Base-by-base conservation (phyloP, 2,797 vertebrate species). In the Crypturellus tataupa region DNA sequence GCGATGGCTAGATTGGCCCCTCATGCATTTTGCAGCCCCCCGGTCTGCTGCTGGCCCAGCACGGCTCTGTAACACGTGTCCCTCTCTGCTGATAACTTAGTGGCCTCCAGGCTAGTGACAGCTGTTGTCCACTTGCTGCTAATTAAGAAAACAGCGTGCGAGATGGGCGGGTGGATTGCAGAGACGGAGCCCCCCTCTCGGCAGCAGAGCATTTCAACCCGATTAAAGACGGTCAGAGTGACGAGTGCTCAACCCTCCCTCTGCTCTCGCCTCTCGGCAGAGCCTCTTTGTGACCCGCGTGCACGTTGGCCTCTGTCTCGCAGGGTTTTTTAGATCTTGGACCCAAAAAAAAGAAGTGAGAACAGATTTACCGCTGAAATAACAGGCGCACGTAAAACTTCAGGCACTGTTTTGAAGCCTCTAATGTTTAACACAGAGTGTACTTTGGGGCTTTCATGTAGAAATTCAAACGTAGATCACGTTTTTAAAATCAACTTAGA, bases 91-190 rank as follows among this genome's bases (percentile, higher is more conserved):
- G 69, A 73, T 91, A 78, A 89, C 92, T 90, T 80, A 69, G 40
- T 91, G 94, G 71, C 92, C 95, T 85, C 70, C 19, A 11, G 85
- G 87, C 95, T 90, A 47, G 37, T 60, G 88, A 49, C 94, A 93
- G 93, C 94, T 95, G 93, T 71, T 85, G 67, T 70, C 94, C 93
- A 64, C 96, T 96, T 73, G 68, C 92, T 90, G 87, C 94, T 97
- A 94, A 85, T 92, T 93, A 87, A 95, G 94, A 94, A 97, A 95
- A 86, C 95, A 91, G 93, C 94, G 3, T 94, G 96, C 93, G 78
- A 19, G 29, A n/a, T 47, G 83, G 91, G 86, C 37, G 31, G 42
- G 86, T 79, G 89, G 44, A 40, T 69, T 37, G 81, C n/a, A 51
- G 87, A 87, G 89, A 44, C 7, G 65, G 93, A 83, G 44, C 44